These are phyloP conservation scores for Cataglyphis altisquamis DNA, from an alignment of 2,888 invertebrate genomes.

Conservation along the genomic window DNA sequence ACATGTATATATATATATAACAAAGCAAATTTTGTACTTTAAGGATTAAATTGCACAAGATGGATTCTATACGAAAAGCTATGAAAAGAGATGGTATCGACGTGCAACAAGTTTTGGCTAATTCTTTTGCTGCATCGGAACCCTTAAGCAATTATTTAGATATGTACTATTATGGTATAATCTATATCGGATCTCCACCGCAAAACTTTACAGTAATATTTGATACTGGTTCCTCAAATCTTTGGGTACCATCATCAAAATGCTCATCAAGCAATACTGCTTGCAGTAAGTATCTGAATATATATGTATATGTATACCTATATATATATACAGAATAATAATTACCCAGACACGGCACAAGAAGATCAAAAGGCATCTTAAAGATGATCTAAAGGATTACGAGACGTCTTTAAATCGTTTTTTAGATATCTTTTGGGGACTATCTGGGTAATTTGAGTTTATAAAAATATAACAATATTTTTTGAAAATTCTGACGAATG, in stretches of 20 bases:
- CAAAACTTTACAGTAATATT: conserved; percentile 98
- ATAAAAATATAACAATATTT: too few relatives aligned
- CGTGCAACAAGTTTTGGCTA: conserved; percentile 89
- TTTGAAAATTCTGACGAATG: too few relatives aligned
- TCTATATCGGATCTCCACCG: conserved; percentile 95
- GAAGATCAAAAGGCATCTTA: too few relatives aligned
- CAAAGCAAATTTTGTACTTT: conserved; percentile 59
- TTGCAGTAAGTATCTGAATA: conserved; percentile 91
- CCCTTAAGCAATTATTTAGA: conserved; percentile 90
- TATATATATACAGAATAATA: too few relatives aligned
- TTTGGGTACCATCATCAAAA: conserved; percentile 99
- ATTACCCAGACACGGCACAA: too few relatives aligned
- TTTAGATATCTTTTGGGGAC: too few relatives aligned
- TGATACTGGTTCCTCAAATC: conserved; percentile 99
- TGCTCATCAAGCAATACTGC: conserved; percentile 95
- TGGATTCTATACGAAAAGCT: conserved; percentile 90
- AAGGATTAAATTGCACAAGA: conserved; percentile 92
- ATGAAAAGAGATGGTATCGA: conserved; percentile 93
- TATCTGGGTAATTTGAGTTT: background rate
- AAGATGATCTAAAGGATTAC: too few relatives aligned
- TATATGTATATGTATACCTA: background rate
- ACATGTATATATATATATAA: background rate
- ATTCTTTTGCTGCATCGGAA: too few relatives aligned
- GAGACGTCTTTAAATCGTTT: too few relatives aligned
- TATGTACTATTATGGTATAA: too few relatives aligned